A percentile compares a stretch with the other conserved stretches of the same genome.
phyloP scores from a whole-genome alignment of 1,140 invertebrate species.

The Drepana arcuata region DNA sequence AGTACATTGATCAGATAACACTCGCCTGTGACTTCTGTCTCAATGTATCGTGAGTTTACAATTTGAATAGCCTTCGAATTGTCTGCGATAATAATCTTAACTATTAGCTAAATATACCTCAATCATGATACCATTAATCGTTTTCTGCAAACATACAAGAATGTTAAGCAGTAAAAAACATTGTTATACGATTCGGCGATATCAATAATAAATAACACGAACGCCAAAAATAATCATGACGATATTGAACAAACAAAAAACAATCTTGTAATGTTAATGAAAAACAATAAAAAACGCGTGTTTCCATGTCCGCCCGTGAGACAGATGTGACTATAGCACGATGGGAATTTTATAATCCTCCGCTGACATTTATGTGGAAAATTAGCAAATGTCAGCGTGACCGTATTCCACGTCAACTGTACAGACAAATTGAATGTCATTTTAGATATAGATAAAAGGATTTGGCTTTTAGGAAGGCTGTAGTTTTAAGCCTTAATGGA shows the following conservation, averaged over 20 bases:
- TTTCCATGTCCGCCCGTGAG: constrained; percentile 6
- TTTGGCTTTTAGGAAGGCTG: constrained; percentile 3
- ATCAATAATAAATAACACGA: background rate
- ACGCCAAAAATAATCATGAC: constrained; percentile 9
- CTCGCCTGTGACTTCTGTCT: background rate
- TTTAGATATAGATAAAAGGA: constrained; percentile 29
- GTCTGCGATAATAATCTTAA: background rate
- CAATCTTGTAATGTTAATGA: background rate
- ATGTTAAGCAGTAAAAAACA: too few relatives aligned
- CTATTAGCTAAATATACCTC: background rate
- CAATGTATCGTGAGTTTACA: background rate
- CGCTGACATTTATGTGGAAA: constrained; percentile 38
- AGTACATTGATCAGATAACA: too few relatives aligned
- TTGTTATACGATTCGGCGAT: too few relatives aligned
- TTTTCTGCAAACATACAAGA: background rate
- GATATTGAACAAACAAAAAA: constrained; percentile 4
- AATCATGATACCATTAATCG: background rate
- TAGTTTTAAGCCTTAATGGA: too few relatives aligned
- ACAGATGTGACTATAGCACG: constrained; percentile 10
- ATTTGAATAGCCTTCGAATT: background rate
- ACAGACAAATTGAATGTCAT: constrained; percentile 28
- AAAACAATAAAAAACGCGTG: constrained; percentile 13
- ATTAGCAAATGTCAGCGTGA: constrained; percentile 29
- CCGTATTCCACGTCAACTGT: constrained; percentile 6
- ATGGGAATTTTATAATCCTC: constrained; percentile 29